Base-by-base conservation (phyloP, 2,888 invertebrate species). In the Protodeltote pygarga region DNA sequence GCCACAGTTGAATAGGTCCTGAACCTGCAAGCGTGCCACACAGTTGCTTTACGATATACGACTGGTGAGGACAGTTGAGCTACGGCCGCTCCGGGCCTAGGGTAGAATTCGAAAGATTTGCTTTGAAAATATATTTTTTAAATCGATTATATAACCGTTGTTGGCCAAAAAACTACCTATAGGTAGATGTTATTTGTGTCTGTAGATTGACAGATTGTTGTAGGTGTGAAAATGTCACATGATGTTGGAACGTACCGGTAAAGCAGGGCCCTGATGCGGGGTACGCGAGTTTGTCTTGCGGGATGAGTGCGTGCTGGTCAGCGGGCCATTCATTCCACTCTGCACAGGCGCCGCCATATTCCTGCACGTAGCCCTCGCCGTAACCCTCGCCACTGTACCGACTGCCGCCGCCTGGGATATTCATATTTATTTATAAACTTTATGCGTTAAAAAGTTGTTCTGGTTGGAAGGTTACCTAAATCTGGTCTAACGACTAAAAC, bases 1-100 rank as follows among this genome's bases (percentile, higher is more conserved):
- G 99, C 99, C 99, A 99, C 81, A 99, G 92, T 87, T 99, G 99
- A 77, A 99, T 99, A 33, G 99, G 99, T 2, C 99, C 99, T 58
- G 97, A 97, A 67, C 97, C 97, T 85, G 95, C 93, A 86, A 70
- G 65, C 55, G 70, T 88, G 70, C 76, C 67, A 78, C 76, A 85
- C 82, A 87, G 80, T 91, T 89, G 91, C 89, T 92, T 92, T 91
- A 92, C 86, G 78, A 87, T 81, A 80, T 87, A 90, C 83, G 57
- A 70, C 52, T 23, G 11, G 24, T 8, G 2, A 17, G 28, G 42
- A 8, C 21, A 31, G 44, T 10, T 25, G n/a, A n/a, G n/a, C n/a
- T n/a, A n/a, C n/a, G n/a, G n/a, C n/a, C n/a, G n/a, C n/a, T n/a
- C n/a, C n/a, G n/a, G n/a, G n/a, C n/a, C n/a, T n/a, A n/a, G n/a